phyloP scores from a whole-genome alignment of 2,113 vertebrate genomes.

The Barbus barbus region DNA sequence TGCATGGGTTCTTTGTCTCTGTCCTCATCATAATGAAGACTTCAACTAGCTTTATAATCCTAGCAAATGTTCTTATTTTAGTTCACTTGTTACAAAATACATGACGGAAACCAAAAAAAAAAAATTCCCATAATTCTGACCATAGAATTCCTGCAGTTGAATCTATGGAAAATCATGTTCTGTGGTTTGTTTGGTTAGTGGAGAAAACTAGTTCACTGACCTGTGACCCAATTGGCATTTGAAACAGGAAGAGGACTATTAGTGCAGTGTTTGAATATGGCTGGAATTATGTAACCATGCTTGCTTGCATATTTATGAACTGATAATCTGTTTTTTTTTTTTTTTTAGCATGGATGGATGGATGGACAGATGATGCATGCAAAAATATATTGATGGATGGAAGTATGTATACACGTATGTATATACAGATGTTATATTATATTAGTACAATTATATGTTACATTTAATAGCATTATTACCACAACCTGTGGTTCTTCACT shows the following conservation, averaged over 20 bases:
- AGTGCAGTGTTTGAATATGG: conserved; percentile 7
- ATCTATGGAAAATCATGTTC: not conserved
- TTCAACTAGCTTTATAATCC: not conserved
- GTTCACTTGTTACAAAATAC: too few relatives aligned
- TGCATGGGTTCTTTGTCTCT: not conserved
- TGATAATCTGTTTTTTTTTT: not conserved
- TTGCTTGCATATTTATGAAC: not conserved
- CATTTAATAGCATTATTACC: too few relatives aligned
- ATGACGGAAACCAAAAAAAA: too few relatives aligned
- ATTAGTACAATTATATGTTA: too few relatives aligned
- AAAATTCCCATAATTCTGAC: too few relatives aligned
- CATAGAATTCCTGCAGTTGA: too few relatives aligned
- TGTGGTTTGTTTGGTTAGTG: conserved; percentile 1
- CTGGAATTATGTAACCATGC: conserved; percentile 20
- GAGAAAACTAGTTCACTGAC: not conserved
- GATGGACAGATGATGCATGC: not conserved
- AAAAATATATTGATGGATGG: not conserved
- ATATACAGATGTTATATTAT: too few relatives aligned
- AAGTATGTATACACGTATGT: not conserved
- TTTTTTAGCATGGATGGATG: not conserved
- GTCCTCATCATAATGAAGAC: not conserved
- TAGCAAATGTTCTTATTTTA: not conserved
- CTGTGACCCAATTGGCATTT: conserved; percentile 21
- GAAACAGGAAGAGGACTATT: conserved; percentile 10
- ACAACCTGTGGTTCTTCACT: not conserved